A percentile compares a stretch with the other conserved stretches of the same genome.
These are phyloP conservation scores for Upupa epops DNA, from an alignment of 2,113 vertebrate genomes.

Conservation along the genomic window DNA sequence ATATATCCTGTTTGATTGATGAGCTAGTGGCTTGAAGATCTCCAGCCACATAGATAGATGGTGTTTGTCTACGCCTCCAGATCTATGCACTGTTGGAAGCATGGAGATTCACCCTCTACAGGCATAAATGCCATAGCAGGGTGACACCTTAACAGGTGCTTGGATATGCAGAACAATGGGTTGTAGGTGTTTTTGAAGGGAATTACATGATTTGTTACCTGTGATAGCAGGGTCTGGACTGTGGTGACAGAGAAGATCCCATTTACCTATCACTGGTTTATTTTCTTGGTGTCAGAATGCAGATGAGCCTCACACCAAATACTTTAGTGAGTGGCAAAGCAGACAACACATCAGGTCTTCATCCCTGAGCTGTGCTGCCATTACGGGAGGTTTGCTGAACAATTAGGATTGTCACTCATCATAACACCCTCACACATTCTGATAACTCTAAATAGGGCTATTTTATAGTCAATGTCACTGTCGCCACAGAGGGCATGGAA, in stretches of 20 bases:
- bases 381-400: background rate
- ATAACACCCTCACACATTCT: background rate
- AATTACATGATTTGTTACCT: background rate
- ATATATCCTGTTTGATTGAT: background rate
- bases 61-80: background rate
- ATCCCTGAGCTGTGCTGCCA: background rate
- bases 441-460: constrained; percentile 9
- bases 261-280: background rate
- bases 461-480: constrained; percentile 38
- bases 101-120: background rate
- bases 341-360: background rate
- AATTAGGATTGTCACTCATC: constrained; percentile 30
- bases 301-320: background rate
- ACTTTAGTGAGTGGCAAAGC: background rate
- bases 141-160: background rate
- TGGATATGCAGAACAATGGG: background rate
- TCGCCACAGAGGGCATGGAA: background rate
- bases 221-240: background rate
- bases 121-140: background rate
- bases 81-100: fast-evolving
- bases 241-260: background rate
- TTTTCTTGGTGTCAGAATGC: background rate
- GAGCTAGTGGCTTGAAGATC: background rate
- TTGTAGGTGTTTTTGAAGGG: background rate
- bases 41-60: background rate